Evolutionary conservation across 2,797 vertebrate genomes (phyloP).

Genomic region (Scolopax bukidnonensis): DNA sequence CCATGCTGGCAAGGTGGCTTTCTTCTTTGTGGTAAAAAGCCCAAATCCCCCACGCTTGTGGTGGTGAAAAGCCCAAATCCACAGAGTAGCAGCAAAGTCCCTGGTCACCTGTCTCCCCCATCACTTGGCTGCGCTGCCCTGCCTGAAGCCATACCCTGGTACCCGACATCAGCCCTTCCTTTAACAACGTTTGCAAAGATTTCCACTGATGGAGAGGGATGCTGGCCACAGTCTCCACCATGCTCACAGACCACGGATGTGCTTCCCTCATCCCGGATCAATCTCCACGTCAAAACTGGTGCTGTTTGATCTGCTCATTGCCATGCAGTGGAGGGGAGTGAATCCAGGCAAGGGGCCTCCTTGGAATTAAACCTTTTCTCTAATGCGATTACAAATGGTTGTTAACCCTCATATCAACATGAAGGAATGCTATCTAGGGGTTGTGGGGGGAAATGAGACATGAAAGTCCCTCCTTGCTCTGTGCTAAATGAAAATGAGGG

Average conservation of each 20-base stretch:
- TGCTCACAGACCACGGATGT: background rate
- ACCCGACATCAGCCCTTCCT: background rate
- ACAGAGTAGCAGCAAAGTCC: background rate
- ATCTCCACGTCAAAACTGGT: slow-evolving; percentile 32
- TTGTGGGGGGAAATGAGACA: accelerated
- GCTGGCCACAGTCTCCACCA: accelerated
- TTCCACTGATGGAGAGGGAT: slow-evolving; percentile 2
- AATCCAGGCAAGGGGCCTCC: slow-evolving; percentile 19
- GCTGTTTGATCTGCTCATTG: slow-evolving; percentile 68
- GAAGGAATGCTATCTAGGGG: background rate
- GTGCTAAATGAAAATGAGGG: background rate
- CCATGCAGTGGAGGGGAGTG: background rate
- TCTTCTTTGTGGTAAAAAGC: background rate
- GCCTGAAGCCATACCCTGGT: background rate
- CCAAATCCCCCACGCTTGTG: background rate
- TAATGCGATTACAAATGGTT: slow-evolving; percentile 30
- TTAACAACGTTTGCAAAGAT: slow-evolving; percentile 72
- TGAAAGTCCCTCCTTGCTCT: background rate
- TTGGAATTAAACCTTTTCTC: slow-evolving; percentile 38
- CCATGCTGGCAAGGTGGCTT: accelerated
- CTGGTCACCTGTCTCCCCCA: background rate
- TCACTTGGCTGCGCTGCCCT: background rate
- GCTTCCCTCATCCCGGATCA: background rate
- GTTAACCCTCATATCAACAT: slow-evolving; percentile 6
- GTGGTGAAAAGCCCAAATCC: background rate